phyloP scores from a whole-genome alignment of 1,140 invertebrate species.

The Mizuhopecten yessoensis region DNA sequence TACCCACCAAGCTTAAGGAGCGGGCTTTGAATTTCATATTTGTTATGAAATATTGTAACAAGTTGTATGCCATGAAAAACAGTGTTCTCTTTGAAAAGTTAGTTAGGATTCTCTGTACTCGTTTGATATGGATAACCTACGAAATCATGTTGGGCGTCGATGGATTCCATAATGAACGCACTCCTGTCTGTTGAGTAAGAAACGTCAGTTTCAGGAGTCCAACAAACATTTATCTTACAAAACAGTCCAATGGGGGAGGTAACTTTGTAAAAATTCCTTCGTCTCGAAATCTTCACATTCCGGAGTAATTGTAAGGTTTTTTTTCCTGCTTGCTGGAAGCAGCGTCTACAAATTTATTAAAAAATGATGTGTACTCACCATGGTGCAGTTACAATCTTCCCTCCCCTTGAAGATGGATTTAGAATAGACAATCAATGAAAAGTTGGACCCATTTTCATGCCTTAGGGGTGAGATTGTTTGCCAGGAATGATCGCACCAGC shows the following conservation, averaged over 20 bases:
- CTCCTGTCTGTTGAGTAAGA: not conserved
- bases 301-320: constrained; percentile 4
- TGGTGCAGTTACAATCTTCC: not conserved
- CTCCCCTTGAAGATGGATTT: not conserved
- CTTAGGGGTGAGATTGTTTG: not conserved
- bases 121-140: not conserved
- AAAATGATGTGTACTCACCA: constrained; percentile 8
- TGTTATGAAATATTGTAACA: constrained; percentile 15
- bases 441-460: not conserved
- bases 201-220: not conserved
- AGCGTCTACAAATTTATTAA: constrained; percentile 33
- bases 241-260: not conserved
- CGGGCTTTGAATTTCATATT: not conserved
- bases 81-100: not conserved
- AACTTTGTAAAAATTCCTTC: not conserved
- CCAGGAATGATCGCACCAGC: not conserved
- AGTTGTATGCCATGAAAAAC: not conserved
- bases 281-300: not conserved
- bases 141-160: constrained; percentile 15
- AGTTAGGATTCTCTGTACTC: not conserved
- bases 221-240: constrained; percentile 29
- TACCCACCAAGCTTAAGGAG: too few relatives aligned
- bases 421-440: constrained; percentile 3
- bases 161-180: constrained; percentile 5
- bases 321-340: not conserved